Evolutionary conservation across 2,888 invertebrate genomes (phyloP), one percentile per base, ranked within the genome.

Genomic region (Odontomyia ornata): DNA sequence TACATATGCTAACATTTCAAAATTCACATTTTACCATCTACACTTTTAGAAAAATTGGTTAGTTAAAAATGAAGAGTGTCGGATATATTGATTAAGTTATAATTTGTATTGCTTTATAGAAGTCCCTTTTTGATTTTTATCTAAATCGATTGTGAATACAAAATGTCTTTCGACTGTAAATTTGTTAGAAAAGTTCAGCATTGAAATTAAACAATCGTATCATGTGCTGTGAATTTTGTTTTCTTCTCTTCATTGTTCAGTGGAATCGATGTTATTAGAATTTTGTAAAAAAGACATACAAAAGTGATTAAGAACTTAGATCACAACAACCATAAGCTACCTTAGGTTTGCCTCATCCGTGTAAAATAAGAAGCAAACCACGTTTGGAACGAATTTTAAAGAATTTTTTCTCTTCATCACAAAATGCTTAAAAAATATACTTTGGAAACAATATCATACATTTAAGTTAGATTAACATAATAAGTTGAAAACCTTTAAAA

Each of bases 31-130:
- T 43, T 30, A 15, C 9, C 18, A 43, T 9, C 43, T 25, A 36
- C 65, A 65, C 36, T 21, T 18, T 1, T 60, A 30, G n/a, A 18
- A 47, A n/a, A n/a, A 69, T 25, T 23, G 47, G 23, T 23, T 69
- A 7, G 25, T 13, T 47, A 23, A 65, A 65, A 65, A 65, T 65
- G 28, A 65, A 36, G 30, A 62, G 25, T 5, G 4, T 18, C 18
- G n/a, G 21, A n/a, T 65, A 15, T 27, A 27, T 65, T 65, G 9
- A 36, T 62, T 52, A 21, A 36, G n/a, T 25, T 27, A 15, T 27
- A 15, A 36, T 28, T 23, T 65, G 9, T 65, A 65, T 65, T 65
- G 65, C 65, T 65, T 65, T 36, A 21, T 27, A 62, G 27, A 25
- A 13, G 13, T 25, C 27, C 25, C 5, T 52, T 52, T 15, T n/a